Conservation (phyloP, 2,113 vertebrate species). For the Sinocyclocheilus grahami region DNA sequence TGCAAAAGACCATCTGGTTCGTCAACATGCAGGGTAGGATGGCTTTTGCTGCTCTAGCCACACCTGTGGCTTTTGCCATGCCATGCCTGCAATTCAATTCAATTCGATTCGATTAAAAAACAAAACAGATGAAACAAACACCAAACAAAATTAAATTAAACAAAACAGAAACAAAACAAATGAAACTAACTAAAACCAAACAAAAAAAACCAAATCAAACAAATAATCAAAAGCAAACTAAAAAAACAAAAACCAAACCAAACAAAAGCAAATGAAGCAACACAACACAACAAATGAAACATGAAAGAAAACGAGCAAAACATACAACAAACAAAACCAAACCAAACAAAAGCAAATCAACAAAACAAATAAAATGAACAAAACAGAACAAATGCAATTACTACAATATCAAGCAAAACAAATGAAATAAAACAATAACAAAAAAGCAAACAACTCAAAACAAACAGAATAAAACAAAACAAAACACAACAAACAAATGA, state of each 20-base stretch:
- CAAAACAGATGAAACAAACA: not conserved
- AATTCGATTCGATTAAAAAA: not conserved
- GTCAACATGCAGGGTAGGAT: not conserved
- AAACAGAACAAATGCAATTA: too few species aligned
- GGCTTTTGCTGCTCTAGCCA: not conserved
- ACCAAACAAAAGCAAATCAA: not conserved
- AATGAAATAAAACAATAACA: too few species aligned
- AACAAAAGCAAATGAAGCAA: not conserved
- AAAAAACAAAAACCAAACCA: not conserved
- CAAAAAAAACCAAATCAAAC: not conserved
- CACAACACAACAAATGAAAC: too few species aligned
- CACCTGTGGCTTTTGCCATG: not conserved
- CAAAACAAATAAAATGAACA: too few species aligned
- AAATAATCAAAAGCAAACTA: not conserved
- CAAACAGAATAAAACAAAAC: too few species aligned
- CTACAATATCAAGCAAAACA: too few species aligned
- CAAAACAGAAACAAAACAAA: not conserved
- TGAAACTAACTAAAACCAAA: not conserved
- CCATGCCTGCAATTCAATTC: not conserved
- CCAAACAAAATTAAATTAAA: not conserved
- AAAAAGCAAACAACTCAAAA: too few species aligned
- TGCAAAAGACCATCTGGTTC: not conserved
- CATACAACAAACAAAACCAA: not conserved
- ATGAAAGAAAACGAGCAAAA: too few species aligned
- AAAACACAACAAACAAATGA: too few species aligned